A percentile compares a stretch with the other conserved stretches of the same genome.
These are phyloP conservation scores for Pyxicephalus adspersus DNA, from an alignment of 2,113 vertebrate species.

Conservation along the genomic window DNA sequence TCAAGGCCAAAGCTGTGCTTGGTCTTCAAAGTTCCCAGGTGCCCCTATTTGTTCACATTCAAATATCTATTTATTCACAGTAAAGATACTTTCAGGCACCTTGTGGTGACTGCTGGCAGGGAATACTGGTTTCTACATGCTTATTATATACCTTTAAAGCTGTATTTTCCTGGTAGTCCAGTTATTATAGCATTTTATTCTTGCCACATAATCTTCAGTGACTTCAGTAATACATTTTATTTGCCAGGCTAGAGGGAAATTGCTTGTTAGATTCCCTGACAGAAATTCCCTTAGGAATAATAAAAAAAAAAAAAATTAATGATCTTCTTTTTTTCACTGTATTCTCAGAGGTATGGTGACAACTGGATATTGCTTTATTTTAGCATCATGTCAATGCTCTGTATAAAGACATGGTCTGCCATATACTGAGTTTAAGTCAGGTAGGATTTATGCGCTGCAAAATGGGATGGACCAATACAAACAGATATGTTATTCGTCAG, in stretches of 20 bases:
- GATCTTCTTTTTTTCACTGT: background rate
- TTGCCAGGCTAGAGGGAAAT: background rate
- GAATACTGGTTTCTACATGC: too few relatives aligned
- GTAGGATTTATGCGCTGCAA: background rate
- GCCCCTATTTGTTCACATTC: too few relatives aligned
- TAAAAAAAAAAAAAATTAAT: too few relatives aligned
- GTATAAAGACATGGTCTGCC: background rate
- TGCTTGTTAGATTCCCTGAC: background rate
- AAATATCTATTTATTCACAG: too few relatives aligned
- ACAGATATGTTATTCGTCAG: background rate
- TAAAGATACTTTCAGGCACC: too few relatives aligned
- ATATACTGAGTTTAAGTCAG: background rate
- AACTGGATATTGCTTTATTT: constrained; percentile 30
- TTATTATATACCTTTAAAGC: too few relatives aligned
- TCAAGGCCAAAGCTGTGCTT: too few relatives aligned
- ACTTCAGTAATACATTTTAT: background rate
- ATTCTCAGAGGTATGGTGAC: constrained; percentile 16
- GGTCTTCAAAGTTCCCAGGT: too few relatives aligned
- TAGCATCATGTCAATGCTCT: background rate
- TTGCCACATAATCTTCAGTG: background rate
- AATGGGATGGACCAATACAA: background rate
- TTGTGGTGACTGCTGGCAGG: too few relatives aligned
- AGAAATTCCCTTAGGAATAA: background rate
- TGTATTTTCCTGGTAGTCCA: too few relatives aligned
- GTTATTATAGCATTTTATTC: too few relatives aligned